Conservation (phyloP, 1,140 invertebrate genomes). For the Campodea augens region DNA sequence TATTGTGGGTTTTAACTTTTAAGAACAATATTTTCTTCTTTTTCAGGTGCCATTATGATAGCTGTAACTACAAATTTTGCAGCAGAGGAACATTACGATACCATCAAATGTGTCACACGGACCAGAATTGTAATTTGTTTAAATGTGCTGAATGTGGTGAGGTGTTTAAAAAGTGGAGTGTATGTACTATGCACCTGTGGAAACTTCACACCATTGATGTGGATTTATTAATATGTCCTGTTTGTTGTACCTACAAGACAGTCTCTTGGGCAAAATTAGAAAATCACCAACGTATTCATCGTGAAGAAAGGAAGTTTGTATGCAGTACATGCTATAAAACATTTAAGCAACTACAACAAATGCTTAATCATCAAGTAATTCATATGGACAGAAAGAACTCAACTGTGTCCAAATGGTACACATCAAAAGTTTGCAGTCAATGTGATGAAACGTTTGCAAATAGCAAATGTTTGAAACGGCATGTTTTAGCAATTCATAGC, state of each 20-base stretch:
- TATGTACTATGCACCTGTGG: constrained; percentile 44
- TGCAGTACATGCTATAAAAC: constrained; percentile 39
- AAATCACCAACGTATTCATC: constrained; percentile 40
- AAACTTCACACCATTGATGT: constrained; percentile 39
- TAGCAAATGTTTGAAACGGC: constrained; percentile 50
- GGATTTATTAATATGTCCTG: constrained; percentile 39
- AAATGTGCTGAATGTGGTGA: constrained; percentile 30
- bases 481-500: constrained; percentile 54
- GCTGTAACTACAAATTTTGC: constrained; percentile 31
- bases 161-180: constrained; percentile 34
- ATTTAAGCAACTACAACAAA: constrained; percentile 41
- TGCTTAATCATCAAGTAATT: constrained; percentile 36
- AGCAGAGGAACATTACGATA: constrained; percentile 24
- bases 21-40: too few species aligned
- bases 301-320: constrained; percentile 32
- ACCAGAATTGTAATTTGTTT: constrained; percentile 17
- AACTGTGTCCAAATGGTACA: constrained; percentile 27
- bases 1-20: too few species aligned
- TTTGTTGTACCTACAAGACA: constrained; percentile 36
- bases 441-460: constrained; percentile 49
- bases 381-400: constrained; percentile 29
- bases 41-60: constrained; percentile 28
- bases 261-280: constrained; percentile 29
- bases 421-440: constrained; percentile 42
- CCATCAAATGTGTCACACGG: constrained; percentile 30